phyloP scores from a whole-genome alignment of 2,113 vertebrate genomes.

The Sialia sialis region DNA sequence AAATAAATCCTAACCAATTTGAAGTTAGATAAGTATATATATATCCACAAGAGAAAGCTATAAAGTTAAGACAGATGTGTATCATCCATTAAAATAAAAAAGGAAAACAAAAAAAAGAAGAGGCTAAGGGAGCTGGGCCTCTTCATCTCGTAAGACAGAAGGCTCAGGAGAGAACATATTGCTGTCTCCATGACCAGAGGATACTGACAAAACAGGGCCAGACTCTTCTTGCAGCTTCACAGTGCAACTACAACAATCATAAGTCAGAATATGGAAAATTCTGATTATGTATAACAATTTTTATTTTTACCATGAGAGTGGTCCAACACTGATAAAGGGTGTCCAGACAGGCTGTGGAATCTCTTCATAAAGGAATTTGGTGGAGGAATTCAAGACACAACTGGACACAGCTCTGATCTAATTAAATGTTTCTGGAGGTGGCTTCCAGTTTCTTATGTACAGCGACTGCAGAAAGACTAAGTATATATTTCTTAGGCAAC shows the following conservation, averaged over 20 bases:
- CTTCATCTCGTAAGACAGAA: not conserved
- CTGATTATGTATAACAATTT: not conserved
- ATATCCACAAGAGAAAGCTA: not conserved
- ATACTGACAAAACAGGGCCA: not conserved
- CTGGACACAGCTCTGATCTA: not conserved
- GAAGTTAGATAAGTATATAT: not conserved
- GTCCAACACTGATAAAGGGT: not conserved
- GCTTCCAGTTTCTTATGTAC: not conserved
- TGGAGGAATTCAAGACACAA: not conserved
- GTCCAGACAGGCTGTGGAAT: not conserved
- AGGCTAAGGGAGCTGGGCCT: not conserved
- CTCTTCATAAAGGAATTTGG: not conserved
- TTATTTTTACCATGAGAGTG: not conserved
- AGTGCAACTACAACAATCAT: not conserved
- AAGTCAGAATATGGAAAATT: not conserved
- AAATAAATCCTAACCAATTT: not conserved
- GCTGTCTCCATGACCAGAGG: not conserved
- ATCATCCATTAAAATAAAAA: not conserved
- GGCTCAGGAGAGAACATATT: not conserved
- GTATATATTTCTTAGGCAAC: not conserved
- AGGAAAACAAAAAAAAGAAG: not conserved
- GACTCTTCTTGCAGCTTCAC: not conserved
- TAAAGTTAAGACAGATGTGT: not conserved
- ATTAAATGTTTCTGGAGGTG: not conserved
- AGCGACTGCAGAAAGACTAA: not conserved